Conservation (phyloP, 2,797 vertebrate genomes). For the Tamandua tetradactyla region DNA sequence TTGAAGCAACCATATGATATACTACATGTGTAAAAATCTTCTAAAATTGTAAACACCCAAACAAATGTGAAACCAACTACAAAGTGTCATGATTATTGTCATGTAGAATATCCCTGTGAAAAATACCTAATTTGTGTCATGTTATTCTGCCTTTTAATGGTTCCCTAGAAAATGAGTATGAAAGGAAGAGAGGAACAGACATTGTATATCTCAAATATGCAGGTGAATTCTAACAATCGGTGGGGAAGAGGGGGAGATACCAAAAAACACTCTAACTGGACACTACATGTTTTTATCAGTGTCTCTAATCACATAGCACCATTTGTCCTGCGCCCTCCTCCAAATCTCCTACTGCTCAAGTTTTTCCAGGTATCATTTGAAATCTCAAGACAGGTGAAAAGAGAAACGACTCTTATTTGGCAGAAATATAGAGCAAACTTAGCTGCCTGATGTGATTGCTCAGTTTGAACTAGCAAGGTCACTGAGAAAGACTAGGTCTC, state of each 20-base stretch:
- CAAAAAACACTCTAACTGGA: background rate
- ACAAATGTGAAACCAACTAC: background rate
- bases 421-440: background rate
- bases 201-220: background rate
- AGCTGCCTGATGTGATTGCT: background rate
- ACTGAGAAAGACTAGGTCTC: slow-evolving; percentile 62
- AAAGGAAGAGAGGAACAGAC: background rate
- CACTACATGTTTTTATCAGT: background rate
- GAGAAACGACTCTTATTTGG: background rate
- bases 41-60: background rate
- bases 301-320: background rate
- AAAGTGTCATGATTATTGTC: background rate
- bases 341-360: background rate
- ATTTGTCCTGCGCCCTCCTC: background rate
- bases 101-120: background rate
- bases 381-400: background rate
- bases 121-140: slow-evolving; percentile 3
- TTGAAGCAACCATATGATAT: background rate
- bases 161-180: background rate
- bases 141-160: slow-evolving; percentile 24
- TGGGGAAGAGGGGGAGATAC: background rate
- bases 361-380: background rate
- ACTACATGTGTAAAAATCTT: background rate
- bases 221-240: background rate
- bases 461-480: slow-evolving; percentile 65